Base-by-base conservation (phyloP, 2,113 vertebrate genomes). In the Mustelus asterias region DNA sequence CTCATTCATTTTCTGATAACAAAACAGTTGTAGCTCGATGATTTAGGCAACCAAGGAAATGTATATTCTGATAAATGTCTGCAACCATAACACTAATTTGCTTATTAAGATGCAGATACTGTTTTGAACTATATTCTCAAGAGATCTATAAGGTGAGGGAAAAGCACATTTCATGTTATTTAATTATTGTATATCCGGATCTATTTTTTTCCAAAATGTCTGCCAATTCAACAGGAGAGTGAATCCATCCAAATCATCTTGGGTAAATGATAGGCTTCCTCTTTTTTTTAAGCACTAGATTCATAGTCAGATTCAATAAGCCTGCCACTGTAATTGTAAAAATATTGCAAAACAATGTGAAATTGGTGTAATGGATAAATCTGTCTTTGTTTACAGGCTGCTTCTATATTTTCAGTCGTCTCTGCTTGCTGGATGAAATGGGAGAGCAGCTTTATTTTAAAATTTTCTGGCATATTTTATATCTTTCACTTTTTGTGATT, bases 1-100 rank as follows among this genome's bases (percentile, higher is more conserved):
- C 14, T 37, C 37, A 94, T 94, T 37, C 33, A 94, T 94, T 67
- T 94, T 94, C 37, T 69, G 63, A 65, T 67, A 94, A 69, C n/a
- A 69, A 20, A 54, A 69, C 18, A 94, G 37, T 44, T 67, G 65
- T 94, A 41, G n/a, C 18, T 37, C n/a, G 69, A 67, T 93, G 89
- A 65, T 41, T 37, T 69, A 67, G 37, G n/a, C 44, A 67, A 41
- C 37, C 22, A 29, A 24, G 29, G 48, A 94, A 69, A 8, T 41
- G n/a, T 37, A 22, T 26, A 44, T 94, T 44, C 16, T 94, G n/a
- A 37, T 22, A 94, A 94, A 41, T 69, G 65, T 70, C 37, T 69
- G 37, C 22, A 94, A 9, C 16, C 41, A 94, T 94, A 69, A 24
- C 37, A 65, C n/a, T 18, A 67, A 69, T 69, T 94, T 94, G 92